phyloP scores from a whole-genome alignment of 1,140 invertebrate species.

The Delia radicum region DNA sequence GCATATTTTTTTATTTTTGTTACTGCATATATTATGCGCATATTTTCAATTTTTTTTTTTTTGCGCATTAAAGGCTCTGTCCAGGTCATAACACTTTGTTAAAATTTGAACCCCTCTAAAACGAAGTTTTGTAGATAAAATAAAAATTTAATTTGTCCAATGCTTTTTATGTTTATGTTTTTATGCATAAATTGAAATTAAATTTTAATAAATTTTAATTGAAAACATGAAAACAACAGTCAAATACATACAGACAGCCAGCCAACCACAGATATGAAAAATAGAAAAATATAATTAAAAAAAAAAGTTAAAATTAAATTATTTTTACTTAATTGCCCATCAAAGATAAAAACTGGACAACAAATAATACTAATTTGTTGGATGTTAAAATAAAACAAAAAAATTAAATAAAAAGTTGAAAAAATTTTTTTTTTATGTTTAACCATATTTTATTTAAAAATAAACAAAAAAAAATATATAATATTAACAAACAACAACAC shows the following conservation, averaged over 20 bases:
- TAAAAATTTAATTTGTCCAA: conserved; percentile 9
- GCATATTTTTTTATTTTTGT: too few species aligned
- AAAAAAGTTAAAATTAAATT: conserved; percentile 12
- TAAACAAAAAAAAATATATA: not conserved
- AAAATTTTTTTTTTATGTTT: not conserved
- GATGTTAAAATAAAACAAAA: not conserved
- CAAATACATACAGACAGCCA: not conserved
- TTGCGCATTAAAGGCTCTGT: too few species aligned
- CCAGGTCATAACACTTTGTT: too few species aligned
- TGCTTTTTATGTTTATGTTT: conserved; percentile 12
- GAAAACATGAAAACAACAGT: conserved; percentile 15
- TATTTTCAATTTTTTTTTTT: too few species aligned
- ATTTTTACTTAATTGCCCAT: conserved; percentile 15
- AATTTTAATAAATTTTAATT: conserved; percentile 23
- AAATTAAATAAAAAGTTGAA: not conserved
- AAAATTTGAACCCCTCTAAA: too few species aligned
- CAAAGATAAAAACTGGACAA: not conserved
- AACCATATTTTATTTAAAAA: not conserved
- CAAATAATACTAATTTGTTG: not conserved
- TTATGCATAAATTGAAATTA: conserved; percentile 24
- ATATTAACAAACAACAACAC: not conserved
- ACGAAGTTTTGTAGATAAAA: too few species aligned
- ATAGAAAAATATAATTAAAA: not conserved
- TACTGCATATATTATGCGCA: too few species aligned
- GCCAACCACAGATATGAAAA: not conserved